phyloP scores from a whole-genome alignment of 2,113 vertebrate genomes.

The Oxygymnocypris stewartii region DNA sequence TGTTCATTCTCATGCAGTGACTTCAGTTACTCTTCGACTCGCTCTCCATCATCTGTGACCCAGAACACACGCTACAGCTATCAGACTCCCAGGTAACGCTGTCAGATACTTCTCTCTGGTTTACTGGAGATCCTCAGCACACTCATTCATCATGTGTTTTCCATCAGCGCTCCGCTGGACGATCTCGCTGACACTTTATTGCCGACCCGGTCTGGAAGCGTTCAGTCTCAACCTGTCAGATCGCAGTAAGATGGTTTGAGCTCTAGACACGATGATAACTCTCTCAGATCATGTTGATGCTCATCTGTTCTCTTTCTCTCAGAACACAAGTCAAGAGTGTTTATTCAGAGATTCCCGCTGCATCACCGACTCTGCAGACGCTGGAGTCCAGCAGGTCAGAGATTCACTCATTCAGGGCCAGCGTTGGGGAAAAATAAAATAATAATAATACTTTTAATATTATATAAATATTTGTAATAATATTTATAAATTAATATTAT shows the following conservation, averaged over 20 bases:
- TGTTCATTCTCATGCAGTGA: not conserved
- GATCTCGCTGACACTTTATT: not conserved
- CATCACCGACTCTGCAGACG: not conserved
- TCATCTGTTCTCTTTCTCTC: not conserved
- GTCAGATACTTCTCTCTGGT: not conserved
- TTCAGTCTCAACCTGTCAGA: constrained; percentile 4
- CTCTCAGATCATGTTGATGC: not conserved
- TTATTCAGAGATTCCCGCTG: not conserved
- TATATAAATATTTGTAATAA: too few species aligned
- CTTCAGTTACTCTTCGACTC: not conserved
- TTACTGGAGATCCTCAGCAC: not conserved
- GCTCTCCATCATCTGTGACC: not conserved
- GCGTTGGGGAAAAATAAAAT: too few species aligned
- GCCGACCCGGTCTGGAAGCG: not conserved
- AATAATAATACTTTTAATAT: too few species aligned
- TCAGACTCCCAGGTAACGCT: not conserved
- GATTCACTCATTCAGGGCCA: not conserved
- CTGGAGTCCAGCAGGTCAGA: constrained; percentile 38
- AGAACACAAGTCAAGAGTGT: not conserved
- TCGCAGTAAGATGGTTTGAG: not conserved
- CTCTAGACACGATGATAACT: not conserved
- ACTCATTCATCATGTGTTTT: not conserved
- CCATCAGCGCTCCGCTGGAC: constrained; percentile 1
- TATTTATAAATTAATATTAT: too few species aligned
- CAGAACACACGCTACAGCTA: not conserved